Conservation (phyloP, 2,113 vertebrate species). For the Hypanus sabinus region DNA sequence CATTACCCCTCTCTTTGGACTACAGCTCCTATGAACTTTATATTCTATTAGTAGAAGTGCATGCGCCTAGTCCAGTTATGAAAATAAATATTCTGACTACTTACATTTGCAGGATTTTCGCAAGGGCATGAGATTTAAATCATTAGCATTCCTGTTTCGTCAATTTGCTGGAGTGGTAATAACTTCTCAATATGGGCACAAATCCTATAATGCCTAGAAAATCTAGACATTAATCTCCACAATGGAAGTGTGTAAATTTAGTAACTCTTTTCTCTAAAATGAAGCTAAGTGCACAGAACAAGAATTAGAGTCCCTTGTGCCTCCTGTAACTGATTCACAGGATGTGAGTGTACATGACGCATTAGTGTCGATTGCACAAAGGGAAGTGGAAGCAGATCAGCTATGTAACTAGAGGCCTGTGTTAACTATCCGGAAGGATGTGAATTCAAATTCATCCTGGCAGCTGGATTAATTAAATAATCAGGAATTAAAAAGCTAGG, state of each 20-base stretch:
- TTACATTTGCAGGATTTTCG: not conserved
- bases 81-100: not conserved
- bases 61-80: not conserved
- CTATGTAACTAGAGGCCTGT: too few relatives aligned
- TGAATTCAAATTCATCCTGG: too few relatives aligned
- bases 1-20: not conserved
- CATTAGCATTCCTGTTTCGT: not conserved
- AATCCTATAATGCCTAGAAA: not conserved
- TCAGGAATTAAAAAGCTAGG: too few relatives aligned
- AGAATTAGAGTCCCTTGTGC: not conserved
- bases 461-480: too few relatives aligned
- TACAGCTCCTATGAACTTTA: too few relatives aligned
- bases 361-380: not conserved
- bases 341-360: not conserved
- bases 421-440: too few relatives aligned
- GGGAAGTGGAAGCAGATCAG: too few relatives aligned
- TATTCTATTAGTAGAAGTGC: not conserved
- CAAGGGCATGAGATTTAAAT: too few relatives aligned
- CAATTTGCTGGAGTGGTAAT: not conserved
- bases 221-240: not conserved
- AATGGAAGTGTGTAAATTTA: not conserved
- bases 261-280: not conserved
- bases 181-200: not conserved
- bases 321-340: not conserved
- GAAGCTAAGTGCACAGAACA: not conserved